Conservation (phyloP, 2,113 vertebrate species). For the Penelope pileata region DNA sequence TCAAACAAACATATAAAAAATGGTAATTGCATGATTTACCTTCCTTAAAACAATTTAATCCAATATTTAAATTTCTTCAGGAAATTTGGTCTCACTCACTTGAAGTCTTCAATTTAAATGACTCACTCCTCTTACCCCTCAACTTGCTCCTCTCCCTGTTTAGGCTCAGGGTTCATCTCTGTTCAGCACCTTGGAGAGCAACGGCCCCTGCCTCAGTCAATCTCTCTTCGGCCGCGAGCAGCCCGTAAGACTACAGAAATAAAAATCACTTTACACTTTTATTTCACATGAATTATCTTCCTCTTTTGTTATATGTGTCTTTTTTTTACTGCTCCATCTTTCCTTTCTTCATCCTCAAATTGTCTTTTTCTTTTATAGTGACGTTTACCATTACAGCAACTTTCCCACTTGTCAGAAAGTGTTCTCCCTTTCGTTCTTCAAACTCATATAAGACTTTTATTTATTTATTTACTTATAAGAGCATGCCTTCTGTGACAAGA, state of each 20-base stretch:
- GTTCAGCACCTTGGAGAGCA: slow-evolving; percentile 67
- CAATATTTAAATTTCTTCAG: neutral
- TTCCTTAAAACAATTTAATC: neutral
- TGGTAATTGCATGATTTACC: fast-evolving
- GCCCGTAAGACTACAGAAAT: fast-evolving
- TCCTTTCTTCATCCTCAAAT: neutral
- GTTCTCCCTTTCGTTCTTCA: neutral
- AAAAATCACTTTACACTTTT: fast-evolving
- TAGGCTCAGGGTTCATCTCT: fast-evolving
- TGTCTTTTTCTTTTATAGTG: neutral
- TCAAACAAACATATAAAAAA: neutral
- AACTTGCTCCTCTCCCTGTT: neutral
- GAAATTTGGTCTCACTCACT: fast-evolving
- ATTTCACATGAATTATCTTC: fast-evolving
- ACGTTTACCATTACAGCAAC: neutral
- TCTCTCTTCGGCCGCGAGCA: neutral
- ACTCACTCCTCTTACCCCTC: fast-evolving
- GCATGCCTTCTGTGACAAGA: neutral
- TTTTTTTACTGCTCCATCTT: neutral
- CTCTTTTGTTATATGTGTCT: fast-evolving
- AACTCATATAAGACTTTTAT: neutral
- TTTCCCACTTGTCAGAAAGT: neutral
- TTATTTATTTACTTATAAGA: neutral
- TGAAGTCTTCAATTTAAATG: fast-evolving
- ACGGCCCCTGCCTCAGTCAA: neutral